phyloP scores from a whole-genome alignment of 2,113 vertebrate species.

The Rhineura floridana region DNA sequence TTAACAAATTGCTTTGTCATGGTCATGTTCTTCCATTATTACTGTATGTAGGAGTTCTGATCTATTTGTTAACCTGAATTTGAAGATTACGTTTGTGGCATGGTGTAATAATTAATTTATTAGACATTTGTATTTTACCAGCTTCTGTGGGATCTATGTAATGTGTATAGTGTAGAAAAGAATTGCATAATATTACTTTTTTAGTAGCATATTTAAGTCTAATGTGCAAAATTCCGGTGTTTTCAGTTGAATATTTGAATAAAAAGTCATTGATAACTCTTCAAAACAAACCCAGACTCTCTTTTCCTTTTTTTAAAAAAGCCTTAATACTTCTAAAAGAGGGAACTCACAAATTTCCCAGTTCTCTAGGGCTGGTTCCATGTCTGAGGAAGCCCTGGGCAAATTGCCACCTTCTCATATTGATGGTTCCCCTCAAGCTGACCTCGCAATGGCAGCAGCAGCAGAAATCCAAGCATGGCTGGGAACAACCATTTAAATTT shows the following conservation, averaged over 20 bases:
- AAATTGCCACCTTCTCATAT: no score
- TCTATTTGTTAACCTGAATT: slow-evolving; percentile 44
- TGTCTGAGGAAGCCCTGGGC: no score
- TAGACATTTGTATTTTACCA: slow-evolving; percentile 32
- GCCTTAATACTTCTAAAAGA: neutral
- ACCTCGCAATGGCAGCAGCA: no score
- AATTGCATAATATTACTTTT: slow-evolving; percentile 25
- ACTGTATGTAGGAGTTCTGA: neutral
- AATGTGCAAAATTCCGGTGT: slow-evolving; percentile 21
- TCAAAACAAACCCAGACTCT: slow-evolving; percentile 21
- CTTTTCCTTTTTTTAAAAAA: neutral
- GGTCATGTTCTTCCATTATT: slow-evolving; percentile 32
- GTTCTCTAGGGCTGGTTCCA: neutral
- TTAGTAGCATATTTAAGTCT: slow-evolving; percentile 25
- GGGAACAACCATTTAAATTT: no score
- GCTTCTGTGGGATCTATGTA: slow-evolving; percentile 16
- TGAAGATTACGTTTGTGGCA: slow-evolving; percentile 41
- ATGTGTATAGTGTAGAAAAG: neutral
- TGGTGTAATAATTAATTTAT: slow-evolving; percentile 9
- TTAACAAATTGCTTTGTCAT: slow-evolving; percentile 6
- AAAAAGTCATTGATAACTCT: slow-evolving; percentile 45
- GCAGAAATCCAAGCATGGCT: no score
- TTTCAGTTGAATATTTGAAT: slow-evolving; percentile 62
- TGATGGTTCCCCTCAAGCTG: no score
- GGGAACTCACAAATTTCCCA: neutral